These are phyloP conservation scores for Trematomus loennbergii DNA, from an alignment of 2,113 vertebrate genomes.

Conservation along the genomic window DNA sequence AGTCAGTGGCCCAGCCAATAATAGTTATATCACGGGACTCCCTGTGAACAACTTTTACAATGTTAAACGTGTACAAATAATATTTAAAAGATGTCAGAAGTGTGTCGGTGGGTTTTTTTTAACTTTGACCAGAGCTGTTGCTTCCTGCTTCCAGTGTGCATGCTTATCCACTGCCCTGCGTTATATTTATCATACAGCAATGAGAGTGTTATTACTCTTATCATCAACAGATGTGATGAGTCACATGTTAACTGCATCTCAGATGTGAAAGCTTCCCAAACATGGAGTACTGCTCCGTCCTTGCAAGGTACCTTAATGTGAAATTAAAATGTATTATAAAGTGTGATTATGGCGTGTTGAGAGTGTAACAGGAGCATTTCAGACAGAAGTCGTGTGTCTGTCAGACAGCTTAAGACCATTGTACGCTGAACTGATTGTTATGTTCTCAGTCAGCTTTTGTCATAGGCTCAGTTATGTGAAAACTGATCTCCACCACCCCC, in stretches of 20 bases:
- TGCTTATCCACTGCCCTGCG: neutral
- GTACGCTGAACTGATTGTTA: neutral
- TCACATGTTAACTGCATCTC: neutral
- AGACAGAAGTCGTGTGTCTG: neutral
- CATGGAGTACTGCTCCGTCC: neutral
- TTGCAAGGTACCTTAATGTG: neutral
- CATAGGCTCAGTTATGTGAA: neutral
- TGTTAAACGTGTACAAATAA: neutral
- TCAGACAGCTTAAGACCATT: neutral
- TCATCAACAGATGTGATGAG: neutral
- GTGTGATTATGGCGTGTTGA: neutral
- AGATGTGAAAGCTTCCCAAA: neutral
- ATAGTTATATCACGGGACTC: neutral
- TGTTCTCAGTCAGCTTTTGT: neutral
- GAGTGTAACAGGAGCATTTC: neutral
- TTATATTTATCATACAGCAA: neutral
- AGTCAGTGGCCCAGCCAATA: neutral
- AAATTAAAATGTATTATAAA: neutral
- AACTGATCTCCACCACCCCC: neutral
- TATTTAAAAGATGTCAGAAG: neutral
- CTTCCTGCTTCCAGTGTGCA: neutral
- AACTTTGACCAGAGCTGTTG: neutral
- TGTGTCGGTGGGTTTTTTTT: neutral
- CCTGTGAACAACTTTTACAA: neutral
- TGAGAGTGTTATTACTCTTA: neutral